These are phyloP conservation scores for Eupithecia centaureata DNA, from an alignment of 2,888 invertebrate species.

Conservation along the genomic window DNA sequence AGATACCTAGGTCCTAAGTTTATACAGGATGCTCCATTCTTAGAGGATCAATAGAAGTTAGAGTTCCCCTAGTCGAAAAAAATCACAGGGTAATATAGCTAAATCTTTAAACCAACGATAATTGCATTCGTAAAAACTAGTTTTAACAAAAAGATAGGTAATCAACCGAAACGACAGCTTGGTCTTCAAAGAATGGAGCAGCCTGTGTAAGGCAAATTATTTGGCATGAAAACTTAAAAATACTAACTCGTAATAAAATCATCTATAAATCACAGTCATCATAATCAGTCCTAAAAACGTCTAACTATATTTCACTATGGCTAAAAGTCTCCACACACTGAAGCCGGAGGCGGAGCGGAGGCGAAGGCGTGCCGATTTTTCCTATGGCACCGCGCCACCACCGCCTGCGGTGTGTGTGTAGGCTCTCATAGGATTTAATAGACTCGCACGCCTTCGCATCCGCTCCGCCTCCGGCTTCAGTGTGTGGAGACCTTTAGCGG, in stretches of 20 bases:
- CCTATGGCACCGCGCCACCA: no score
- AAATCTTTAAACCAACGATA: not conserved
- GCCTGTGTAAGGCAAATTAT: not conserved
- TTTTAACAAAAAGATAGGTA: not conserved
- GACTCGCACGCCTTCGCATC: no score
- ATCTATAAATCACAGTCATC: not conserved
- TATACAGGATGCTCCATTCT: constrained; percentile 2
- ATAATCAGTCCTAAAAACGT: not conserved
- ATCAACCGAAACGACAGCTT: not conserved
- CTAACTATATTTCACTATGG: not conserved
- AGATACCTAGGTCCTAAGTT: not conserved
- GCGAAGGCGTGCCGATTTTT: no score
- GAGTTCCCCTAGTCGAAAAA: not conserved
- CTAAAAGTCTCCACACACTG: no score
- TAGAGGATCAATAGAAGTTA: not conserved
- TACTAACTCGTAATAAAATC: not conserved
- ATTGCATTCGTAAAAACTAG: not conserved
- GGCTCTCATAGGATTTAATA: no score
- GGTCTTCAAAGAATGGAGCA: not conserved
- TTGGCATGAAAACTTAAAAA: constrained; percentile 9
- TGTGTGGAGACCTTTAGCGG: no score
- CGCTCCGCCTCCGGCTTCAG: no score
- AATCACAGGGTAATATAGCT: not conserved
- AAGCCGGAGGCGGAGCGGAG: no score
- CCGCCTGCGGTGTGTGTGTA: no score